Evolutionary conservation across 2,797 vertebrate genomes (phyloP).

Genomic region (Rhadinocentrus ornatus): DNA sequence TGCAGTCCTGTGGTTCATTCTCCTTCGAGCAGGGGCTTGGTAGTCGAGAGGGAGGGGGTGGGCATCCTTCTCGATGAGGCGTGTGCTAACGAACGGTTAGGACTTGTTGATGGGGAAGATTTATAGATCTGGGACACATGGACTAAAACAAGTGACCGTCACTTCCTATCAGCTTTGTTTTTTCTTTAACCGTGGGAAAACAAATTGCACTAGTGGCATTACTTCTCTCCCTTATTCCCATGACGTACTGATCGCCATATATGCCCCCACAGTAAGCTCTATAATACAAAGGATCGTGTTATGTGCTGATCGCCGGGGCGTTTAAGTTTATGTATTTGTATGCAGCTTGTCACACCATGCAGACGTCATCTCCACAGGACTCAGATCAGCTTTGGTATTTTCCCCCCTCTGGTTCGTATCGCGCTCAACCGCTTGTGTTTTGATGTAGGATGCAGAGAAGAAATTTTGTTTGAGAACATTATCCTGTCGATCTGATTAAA

Average conservation of each 20-base stretch:
- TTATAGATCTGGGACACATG: constrained; percentile 59
- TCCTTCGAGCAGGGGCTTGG: constrained; percentile 54
- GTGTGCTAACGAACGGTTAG: constrained; percentile 63
- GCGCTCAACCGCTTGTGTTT: constrained; percentile 33
- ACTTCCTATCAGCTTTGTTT: constrained; percentile 37
- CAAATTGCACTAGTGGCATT: constrained; percentile 16
- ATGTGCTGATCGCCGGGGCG: constrained; percentile 23
- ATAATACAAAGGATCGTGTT: constrained; percentile 21
- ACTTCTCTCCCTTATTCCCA: constrained; percentile 10
- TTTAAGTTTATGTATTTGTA: constrained; percentile 69
- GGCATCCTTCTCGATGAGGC: constrained; percentile 48
- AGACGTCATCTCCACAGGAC: constrained; percentile 74
- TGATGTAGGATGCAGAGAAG: constrained; percentile 45
- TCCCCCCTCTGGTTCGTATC: constrained; percentile 21
- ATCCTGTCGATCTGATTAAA: constrained; percentile 7
- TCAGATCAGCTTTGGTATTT: constrained; percentile 49
- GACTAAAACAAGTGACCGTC: constrained; percentile 42
- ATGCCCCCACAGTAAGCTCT: constrained; percentile 19
- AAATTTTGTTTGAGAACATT: constrained; percentile 34
- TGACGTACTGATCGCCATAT: constrained; percentile 47
- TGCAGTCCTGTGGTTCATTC: constrained; percentile 37
- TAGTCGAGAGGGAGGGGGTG: constrained; percentile 35
- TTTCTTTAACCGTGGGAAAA: constrained; percentile 51
- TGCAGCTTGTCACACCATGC: constrained; percentile 69
- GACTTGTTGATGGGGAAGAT: constrained; percentile 83